Conservation (phyloP, 2,888 invertebrate genomes). For the Limenitis camilla region DNA sequence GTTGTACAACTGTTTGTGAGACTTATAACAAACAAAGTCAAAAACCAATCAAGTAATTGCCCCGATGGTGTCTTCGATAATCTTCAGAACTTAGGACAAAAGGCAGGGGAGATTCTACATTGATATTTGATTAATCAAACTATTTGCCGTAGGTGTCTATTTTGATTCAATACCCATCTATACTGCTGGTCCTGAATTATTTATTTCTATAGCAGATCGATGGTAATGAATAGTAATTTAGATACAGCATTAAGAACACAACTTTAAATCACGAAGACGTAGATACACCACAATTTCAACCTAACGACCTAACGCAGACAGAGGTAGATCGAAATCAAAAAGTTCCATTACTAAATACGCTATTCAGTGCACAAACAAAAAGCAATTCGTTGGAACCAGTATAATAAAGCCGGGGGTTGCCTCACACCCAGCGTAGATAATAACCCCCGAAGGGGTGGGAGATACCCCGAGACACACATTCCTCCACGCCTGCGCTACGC, state of each 20-base stretch:
- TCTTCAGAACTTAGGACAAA: constrained; percentile 42
- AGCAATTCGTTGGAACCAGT: constrained; percentile 40
- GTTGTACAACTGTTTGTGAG: background rate
- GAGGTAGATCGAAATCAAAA: constrained; percentile 21
- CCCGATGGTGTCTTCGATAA: constrained; percentile 39
- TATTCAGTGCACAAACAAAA: constrained; percentile 37
- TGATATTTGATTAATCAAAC: too few species aligned
- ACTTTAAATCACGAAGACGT: too few species aligned
- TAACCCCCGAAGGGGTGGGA: constrained; percentile 38
- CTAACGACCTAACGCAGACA: constrained; percentile 18
- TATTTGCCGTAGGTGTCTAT: too few species aligned
- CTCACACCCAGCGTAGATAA: constrained; percentile 38
- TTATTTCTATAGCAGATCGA: too few species aligned
- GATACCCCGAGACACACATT: constrained; percentile 53
- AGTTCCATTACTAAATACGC: constrained; percentile 26
- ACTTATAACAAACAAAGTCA: constrained; percentile 46
- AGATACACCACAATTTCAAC: constrained; percentile 6
- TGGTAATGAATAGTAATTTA: too few species aligned
- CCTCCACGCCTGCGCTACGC: constrained; percentile 59
- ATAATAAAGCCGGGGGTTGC: constrained; percentile 38
- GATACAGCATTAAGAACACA: too few species aligned
- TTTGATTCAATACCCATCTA: too few species aligned
- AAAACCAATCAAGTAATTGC: constrained; percentile 71
- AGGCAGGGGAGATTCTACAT: constrained; percentile 12
- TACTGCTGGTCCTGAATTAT: too few species aligned